Conservation (phyloP, 2,797 vertebrate species). For the Haliaeetus vocifer region DNA sequence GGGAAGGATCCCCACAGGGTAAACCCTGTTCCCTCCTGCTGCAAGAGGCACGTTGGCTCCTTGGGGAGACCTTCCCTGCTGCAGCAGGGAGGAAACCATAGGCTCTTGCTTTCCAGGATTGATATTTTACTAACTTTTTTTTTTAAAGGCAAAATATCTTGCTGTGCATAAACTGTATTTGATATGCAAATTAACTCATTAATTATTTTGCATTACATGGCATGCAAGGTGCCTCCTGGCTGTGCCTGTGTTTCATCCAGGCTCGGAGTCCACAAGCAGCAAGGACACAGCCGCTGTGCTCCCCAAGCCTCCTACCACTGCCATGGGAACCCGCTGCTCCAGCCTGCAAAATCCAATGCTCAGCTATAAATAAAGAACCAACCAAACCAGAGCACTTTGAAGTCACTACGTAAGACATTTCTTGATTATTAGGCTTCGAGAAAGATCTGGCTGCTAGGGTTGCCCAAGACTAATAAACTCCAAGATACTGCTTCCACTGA, state of each 20-base stretch:
- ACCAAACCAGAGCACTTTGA: neutral
- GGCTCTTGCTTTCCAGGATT: neutral
- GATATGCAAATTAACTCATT: neutral
- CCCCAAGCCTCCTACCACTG: neutral
- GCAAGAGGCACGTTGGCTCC: neutral
- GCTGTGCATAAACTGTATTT: neutral
- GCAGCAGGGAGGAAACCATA: rapidly evolving
- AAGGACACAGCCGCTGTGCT: neutral
- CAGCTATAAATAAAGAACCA: neutral
- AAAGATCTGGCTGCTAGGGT: neutral
- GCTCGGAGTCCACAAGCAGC: neutral
- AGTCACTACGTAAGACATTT: neutral
- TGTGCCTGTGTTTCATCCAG: neutral
- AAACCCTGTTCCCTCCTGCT: neutral
- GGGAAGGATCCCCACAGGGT: neutral
- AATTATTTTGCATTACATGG: neutral
- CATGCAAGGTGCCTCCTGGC: neutral
- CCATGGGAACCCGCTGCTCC: neutral
- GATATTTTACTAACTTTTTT: neutral
- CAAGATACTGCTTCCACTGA: neutral
- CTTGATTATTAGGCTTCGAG: neutral
- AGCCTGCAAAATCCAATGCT: neutral
- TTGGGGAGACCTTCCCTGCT: neutral
- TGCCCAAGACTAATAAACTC: neutral
- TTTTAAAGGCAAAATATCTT: neutral